Base-by-base conservation (phyloP, 2,113 vertebrate genomes). In the Cheirogaleus medius region DNA sequence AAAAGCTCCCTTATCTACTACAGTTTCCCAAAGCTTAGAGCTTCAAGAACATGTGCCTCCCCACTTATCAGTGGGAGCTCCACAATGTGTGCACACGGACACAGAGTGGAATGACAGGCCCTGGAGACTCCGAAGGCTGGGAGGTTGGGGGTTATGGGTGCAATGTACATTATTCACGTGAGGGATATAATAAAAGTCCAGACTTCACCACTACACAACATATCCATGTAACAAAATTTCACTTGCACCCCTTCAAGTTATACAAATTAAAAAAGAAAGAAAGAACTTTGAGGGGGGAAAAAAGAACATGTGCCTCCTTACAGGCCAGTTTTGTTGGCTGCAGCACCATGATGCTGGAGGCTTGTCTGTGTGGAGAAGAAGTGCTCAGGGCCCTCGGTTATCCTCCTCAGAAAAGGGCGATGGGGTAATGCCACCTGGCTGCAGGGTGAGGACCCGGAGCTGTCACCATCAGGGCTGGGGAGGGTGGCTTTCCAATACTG, bases 271-370 rank as follows among this genome's bases (percentile, higher is more conserved):
- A 63, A 63, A 54, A 54, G 52, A 54, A 60, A 29, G 27, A 29
- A 29, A 63, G 27, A 63, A 29, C 3, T 63, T 63, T 13, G 60
- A 0, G 54, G 56, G 25, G 11, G 11, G 11, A 63, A 25, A 49
- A 52, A 82, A 66, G 97, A 91, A 58, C 39, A 34, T n/a, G 77
- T 47, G 18, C n/a, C 87, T 83, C 78, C 81, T 76, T 88, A 47
- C n/a, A 95, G 90, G 52, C 20, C 0, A 0, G 4, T 49, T 25
- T 25, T 5, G 1, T 7, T 25, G 81, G 52, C 34, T 29, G n/a
- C 18, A 2, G 8, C 15, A 97, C 92, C 81, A 25, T 8, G 21
- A 64, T 9, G 10, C 66, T 60, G 63, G 15, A 3, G 76, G 87
- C 97, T 81, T 2, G 7, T 8, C 91, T 95, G 66, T 27, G 54